A percentile compares a stretch with the other conserved stretches of the same genome.
Evolutionary conservation across 30 jellyfish, hydroid and myxozoan genomes (phyloP).

Genomic region (Haliclystus octoradiatus): DNA sequence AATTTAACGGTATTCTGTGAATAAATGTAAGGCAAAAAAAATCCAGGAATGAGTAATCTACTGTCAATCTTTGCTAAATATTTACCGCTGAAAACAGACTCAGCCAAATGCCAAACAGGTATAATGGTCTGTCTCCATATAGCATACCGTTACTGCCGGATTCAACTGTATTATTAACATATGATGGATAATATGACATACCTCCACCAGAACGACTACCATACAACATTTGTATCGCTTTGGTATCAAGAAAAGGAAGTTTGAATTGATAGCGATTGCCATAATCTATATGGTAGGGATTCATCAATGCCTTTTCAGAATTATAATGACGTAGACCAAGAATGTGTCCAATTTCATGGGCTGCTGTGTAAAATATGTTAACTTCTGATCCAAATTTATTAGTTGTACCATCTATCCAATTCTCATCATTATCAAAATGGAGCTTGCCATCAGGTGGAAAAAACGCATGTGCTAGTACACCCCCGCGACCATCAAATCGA

Average conservation of each 20-base stretch:
- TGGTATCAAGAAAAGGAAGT: slow-evolving; percentile 41
- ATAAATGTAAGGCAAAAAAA: too few relatives aligned
- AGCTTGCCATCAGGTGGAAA: slow-evolving; percentile 43
- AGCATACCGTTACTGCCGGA: too few relatives aligned
- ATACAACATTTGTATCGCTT: slow-evolving; percentile 23
- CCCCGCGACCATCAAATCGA: slow-evolving; percentile 67
- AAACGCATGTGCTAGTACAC: slow-evolving; percentile 65
- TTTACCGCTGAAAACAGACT: too few relatives aligned
- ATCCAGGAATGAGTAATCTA: too few relatives aligned
- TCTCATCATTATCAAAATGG: slow-evolving; percentile 71
- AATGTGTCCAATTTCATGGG: slow-evolving; percentile 86
- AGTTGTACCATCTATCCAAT: slow-evolving; percentile 43
- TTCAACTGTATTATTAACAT: too few relatives aligned
- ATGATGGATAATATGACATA: too few relatives aligned
- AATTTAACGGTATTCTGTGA: too few relatives aligned
- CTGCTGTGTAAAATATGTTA: slow-evolving; percentile 78
- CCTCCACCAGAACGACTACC: too few relatives aligned
- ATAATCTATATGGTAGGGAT: slow-evolving; percentile 49
- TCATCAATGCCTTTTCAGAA: slow-evolving; percentile 60
- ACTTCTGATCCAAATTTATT: slow-evolving; percentile 74
- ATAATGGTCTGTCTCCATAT: too few relatives aligned
- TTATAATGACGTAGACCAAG: slow-evolving; percentile 67
- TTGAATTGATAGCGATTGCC: slow-evolving; percentile 37
- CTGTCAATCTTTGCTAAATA: too few relatives aligned
- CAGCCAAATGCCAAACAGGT: too few relatives aligned